Conservation (phyloP, 1,140 invertebrate genomes). For the Platorchestia sp. region DNA sequence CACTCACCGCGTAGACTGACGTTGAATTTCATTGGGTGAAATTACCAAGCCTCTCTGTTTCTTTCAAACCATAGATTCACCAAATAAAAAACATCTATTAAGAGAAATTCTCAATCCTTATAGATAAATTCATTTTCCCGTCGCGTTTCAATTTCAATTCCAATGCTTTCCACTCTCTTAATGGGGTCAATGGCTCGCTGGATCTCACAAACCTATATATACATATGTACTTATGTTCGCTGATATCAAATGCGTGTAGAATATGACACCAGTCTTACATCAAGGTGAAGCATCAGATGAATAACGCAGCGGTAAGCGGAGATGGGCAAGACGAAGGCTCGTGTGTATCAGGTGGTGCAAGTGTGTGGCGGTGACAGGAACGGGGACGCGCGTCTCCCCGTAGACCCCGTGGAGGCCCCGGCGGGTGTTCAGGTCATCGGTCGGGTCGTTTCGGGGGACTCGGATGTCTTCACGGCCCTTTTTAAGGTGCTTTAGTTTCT, state of each 20-base stretch:
- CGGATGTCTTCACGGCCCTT: not conserved
- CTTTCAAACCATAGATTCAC: too few species aligned
- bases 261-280: not conserved
- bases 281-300: not conserved
- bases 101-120: too few species aligned
- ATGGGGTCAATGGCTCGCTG: too few species aligned
- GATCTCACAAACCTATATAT: too few species aligned
- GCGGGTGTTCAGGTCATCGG: not conserved
- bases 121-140: too few species aligned
- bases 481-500: not conserved
- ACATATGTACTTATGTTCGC: not conserved
- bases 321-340: not conserved
- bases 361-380: not conserved
- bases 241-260: not conserved
- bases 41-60: too few species aligned
- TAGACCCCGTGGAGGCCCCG: conserved; percentile 23
- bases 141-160: too few species aligned
- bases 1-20: too few species aligned
- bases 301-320: not conserved
- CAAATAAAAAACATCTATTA: too few species aligned
- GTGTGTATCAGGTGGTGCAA: not conserved
- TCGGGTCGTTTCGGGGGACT: not conserved
- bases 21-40: too few species aligned
- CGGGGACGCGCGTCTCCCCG: not conserved
- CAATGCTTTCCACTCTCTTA: too few species aligned